Evolutionary conservation across 2,113 vertebrate genomes (phyloP), one percentile per base, ranked within the genome.

Genomic region (Cricetomys ansorgei): DNA sequence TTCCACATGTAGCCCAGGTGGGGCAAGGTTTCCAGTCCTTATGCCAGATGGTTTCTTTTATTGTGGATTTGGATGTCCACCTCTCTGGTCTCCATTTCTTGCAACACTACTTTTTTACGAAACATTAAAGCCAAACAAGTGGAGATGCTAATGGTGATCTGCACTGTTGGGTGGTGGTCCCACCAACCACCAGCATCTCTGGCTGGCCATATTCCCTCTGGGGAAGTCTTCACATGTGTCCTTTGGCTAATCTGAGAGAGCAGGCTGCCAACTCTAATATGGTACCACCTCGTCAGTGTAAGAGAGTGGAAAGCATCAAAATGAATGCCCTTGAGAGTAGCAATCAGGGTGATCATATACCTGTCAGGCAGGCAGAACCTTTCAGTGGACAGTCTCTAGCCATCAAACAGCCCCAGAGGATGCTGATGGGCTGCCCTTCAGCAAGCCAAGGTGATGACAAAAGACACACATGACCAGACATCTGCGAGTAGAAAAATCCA

Each of bases 401-500:
- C 98, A 96, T 97, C 96, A 95, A 98, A 97, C 96, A 70, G 88
- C 97, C 97, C 94, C 80, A 94, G 97, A 98, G 96, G 91, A 97
- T 97, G 96, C 75, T 97, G 98, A 98, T 92, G 70, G 96, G 94
- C 79, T 97, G 96, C 94, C 98, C 98, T 97, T 98, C 89, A 96
- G 98, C 98, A 97, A 98, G 87, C 92, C 0, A 0, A 91, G 88
- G 72, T 94, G 96, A 98, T 97, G 98, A 98, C 96, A 98, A 96
- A 98, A 98, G 97, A 97, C 98, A 98, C 90, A 95, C 97, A 95
- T 94, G 97, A 97, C 95, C 86, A 84, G 96, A 96, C 97, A 97
- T 98, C 97, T 98, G n/a, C n/a, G 97, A 97, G 84, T 27, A 7
- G 98, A 98, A 31, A 99, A 98, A 99, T 98, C 95, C 97, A 93